Conservation (phyloP, 1,140 invertebrate species). For the Brachionus rubens region DNA sequence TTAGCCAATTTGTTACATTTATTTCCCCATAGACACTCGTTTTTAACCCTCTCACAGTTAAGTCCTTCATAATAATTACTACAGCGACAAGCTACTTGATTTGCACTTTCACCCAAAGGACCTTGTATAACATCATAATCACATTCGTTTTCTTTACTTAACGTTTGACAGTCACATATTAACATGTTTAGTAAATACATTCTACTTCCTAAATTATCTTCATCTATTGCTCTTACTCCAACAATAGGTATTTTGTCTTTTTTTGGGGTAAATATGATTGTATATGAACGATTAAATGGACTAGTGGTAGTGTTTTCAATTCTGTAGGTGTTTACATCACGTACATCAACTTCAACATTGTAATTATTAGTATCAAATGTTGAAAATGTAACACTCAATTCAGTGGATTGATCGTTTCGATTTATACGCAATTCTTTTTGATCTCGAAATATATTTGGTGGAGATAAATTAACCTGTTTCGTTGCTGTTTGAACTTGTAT, state of each 20-base stretch:
- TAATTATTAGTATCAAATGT: too few relatives aligned
- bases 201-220: not conserved
- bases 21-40: not conserved
- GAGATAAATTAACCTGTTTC: not conserved
- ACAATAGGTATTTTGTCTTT: not conserved
- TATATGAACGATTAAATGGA: not conserved
- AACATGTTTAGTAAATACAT: not conserved
- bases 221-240: not conserved
- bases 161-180: slow-evolving; percentile 1
- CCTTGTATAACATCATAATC: not conserved
- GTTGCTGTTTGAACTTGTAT: not conserved
- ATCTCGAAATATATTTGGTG: not conserved
- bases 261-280: not conserved
- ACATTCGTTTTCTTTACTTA: not conserved
- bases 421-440: not conserved
- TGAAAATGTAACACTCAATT: too few relatives aligned
- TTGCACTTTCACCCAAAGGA: not conserved
- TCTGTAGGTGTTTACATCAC: too few relatives aligned
- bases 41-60: not conserved
- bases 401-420: not conserved
- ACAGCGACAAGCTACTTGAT: slow-evolving; percentile 6
- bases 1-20: not conserved
- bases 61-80: not conserved
- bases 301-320: too few relatives aligned
- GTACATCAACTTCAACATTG: too few relatives aligned